A percentile compares a stretch with the other conserved stretches of the same genome.
Conservation (phyloP, 2,113 vertebrate genomes). For the Regulus satrapa region DNA sequence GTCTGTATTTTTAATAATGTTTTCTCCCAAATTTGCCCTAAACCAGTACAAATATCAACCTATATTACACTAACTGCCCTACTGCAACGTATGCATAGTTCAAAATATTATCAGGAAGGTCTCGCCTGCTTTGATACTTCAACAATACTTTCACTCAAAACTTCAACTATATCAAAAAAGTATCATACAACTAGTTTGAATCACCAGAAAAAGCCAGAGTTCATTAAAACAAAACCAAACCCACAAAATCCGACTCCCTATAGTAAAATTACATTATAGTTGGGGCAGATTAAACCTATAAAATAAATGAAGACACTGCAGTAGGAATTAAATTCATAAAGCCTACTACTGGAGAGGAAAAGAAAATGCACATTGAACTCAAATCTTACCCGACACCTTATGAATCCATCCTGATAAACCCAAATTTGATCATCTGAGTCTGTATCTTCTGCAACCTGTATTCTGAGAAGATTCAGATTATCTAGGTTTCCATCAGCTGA, state of each 20-base stretch:
- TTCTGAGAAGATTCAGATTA: conserved; percentile 87
- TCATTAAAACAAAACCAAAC: neutral
- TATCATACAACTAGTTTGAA: neutral
- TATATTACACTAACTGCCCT: neutral
- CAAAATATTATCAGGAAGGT: neutral
- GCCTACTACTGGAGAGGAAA: neutral
- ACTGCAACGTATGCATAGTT: neutral
- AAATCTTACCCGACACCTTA: conserved; percentile 84
- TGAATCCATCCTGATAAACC: conserved; percentile 86
- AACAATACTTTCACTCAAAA: neutral
- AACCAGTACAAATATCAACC: neutral
- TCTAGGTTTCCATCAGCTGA: conserved; percentile 86
- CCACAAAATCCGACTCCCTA: neutral
- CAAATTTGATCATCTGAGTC: conserved; percentile 87
- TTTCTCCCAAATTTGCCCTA: neutral
- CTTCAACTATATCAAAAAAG: neutral
- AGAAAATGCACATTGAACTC: neutral
- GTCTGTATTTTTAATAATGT: neutral
- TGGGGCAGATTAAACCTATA: neutral
- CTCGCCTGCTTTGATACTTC: neutral
- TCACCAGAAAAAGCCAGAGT: neutral
- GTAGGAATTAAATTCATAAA: neutral
- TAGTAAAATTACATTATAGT: neutral
- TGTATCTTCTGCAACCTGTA: conserved; percentile 84
- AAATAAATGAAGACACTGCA: neutral